Evolutionary conservation across 1,140 invertebrate genomes (phyloP).

Genomic region (Acromyrmex charruanus): DNA sequence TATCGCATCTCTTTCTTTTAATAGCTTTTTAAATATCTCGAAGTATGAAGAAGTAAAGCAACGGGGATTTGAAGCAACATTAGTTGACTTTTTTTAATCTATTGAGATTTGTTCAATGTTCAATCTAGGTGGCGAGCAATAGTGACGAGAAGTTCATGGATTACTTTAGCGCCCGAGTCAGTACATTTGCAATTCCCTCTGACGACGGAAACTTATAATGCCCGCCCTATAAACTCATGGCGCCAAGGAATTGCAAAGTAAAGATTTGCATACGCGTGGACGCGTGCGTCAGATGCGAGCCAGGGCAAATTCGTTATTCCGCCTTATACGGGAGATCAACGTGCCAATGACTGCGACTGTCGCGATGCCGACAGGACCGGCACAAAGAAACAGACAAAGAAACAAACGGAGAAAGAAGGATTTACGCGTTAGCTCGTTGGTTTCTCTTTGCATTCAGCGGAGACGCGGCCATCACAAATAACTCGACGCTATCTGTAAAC

Average conservation of each 20-base stretch:
- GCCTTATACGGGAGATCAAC: conserved; percentile 57
- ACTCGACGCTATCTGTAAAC: conserved; percentile 74
- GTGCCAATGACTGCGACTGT: conserved; percentile 57
- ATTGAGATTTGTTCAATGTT: background rate
- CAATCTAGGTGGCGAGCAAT: background rate
- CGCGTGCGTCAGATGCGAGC: conserved; percentile 34
- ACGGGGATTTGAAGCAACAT: background rate
- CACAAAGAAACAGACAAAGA: conserved; percentile 15
- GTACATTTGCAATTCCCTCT: conserved; percentile 45
- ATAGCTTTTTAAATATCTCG: background rate
- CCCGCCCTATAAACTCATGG: conserved; percentile 26
- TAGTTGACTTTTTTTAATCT: background rate
- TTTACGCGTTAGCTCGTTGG: conserved; percentile 40
- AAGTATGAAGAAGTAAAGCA: background rate
- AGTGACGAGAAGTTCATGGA: background rate
- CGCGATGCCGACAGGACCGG: background rate
- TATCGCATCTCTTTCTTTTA: background rate
- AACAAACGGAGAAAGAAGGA: conserved; percentile 3
- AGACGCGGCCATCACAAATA: conserved; percentile 72
- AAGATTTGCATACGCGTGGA: conserved; percentile 63
- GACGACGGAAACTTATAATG: conserved; percentile 43
- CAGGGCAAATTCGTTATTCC: conserved; percentile 65
- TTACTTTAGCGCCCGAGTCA: conserved; percentile 7
- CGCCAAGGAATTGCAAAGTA: conserved; percentile 48
- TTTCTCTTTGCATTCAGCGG: conserved; percentile 66